Evolutionary conservation across 1,140 invertebrate species (phyloP).

Genomic region (Drosophila ananassae): DNA sequence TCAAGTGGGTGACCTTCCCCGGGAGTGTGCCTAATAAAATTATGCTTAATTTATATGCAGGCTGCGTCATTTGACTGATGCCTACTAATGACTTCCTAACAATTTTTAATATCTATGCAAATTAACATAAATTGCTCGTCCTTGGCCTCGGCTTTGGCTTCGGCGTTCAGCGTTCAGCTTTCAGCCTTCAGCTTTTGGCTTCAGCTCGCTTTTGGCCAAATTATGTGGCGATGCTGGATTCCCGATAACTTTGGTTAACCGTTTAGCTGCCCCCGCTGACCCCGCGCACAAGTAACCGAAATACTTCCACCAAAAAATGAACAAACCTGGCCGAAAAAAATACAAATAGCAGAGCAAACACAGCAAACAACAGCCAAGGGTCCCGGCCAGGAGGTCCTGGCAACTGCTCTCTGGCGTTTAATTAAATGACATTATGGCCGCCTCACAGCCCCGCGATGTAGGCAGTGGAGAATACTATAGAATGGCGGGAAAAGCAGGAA

Average conservation of each 20-base stretch:
- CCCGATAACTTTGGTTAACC: constrained; percentile 72
- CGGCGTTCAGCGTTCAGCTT: neutral
- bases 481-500: neutral
- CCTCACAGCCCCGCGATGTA: constrained; percentile 41
- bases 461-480: constrained; percentile 69
- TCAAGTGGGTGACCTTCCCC: constrained; percentile 61
- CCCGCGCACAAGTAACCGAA: constrained; percentile 43
- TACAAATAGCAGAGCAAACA: constrained; percentile 22
- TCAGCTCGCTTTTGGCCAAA: constrained; percentile 26
- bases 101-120: constrained; percentile 83
- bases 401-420: constrained; percentile 80
- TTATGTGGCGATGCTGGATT: constrained; percentile 35
- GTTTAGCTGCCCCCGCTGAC: constrained; percentile 68
- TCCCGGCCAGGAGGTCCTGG: constrained; percentile 19
- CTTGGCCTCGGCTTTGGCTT: constrained; percentile 25
- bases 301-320: constrained; percentile 5
- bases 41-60: constrained; percentile 82
- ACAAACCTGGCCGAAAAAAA: constrained; percentile 12
- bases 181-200: neutral
- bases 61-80: constrained; percentile 82
- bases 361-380: constrained; percentile 29
- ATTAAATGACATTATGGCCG: constrained; percentile 81
- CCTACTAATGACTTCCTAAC: constrained; percentile 82
- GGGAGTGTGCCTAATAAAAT: constrained; percentile 72
- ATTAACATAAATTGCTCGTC: constrained; percentile 81